Percentiles rank a stretch among this genome's conserved stretches.
Evolutionary conservation across 2,113 vertebrate species (phyloP).

Genomic region (Macrotis lagotis): DNA sequence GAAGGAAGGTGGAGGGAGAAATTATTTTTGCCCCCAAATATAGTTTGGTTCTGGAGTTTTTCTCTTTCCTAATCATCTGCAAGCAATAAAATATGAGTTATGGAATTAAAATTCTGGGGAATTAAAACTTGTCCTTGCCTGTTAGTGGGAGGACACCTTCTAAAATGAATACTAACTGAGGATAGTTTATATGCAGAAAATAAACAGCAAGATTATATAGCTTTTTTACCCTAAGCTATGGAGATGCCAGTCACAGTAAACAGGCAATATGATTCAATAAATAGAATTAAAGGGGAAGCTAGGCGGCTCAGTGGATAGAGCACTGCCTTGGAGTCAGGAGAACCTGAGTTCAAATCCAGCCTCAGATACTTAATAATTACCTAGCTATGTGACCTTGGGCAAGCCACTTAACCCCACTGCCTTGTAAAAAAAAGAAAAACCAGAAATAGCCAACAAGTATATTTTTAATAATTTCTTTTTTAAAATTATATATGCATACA

Average conservation of each 20-base stretch:
- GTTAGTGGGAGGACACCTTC: neutral
- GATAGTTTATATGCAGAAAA: neutral
- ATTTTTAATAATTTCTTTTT: neutral
- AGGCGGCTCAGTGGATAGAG: too few relatives aligned
- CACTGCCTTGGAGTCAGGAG: too few relatives aligned
- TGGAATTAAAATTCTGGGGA: neutral
- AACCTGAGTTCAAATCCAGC: too few relatives aligned
- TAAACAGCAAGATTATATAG: neutral
- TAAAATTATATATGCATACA: neutral
- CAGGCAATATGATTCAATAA: neutral
- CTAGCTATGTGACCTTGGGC: too few relatives aligned
- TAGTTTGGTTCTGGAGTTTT: neutral
- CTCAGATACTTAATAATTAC: too few relatives aligned
- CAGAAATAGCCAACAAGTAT: neutral
- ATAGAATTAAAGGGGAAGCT: too few relatives aligned
- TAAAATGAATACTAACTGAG: neutral
- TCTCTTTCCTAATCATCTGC: neutral
- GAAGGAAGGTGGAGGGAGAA: neutral
- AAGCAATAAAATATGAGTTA: neutral
- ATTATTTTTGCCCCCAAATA: neutral
- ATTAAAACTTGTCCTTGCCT: neutral
- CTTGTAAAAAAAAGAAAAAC: too few relatives aligned
- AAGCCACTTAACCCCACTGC: too few relatives aligned
- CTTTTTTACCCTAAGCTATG: neutral
- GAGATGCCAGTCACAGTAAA: neutral